Evolutionary conservation across 2,888 invertebrate genomes (phyloP), one percentile per base, ranked within the genome.

Genomic region (Ceraclea dissimilis): DNA sequence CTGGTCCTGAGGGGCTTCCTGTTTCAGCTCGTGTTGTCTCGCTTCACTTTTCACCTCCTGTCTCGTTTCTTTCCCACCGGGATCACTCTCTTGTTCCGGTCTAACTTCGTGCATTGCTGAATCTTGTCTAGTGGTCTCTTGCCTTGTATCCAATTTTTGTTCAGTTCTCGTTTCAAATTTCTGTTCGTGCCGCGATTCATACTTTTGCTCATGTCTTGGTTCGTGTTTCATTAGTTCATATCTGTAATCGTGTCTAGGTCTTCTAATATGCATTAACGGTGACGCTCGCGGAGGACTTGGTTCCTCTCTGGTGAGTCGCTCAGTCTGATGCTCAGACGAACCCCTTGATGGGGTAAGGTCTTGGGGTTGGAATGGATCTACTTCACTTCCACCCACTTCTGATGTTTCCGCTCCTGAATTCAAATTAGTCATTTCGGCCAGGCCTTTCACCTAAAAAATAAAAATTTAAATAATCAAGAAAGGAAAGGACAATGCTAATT

Each of bases 351-450:
- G 71, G 67, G 34, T 71, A 65, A 67, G 69, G 63, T 75, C 73
- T 68, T 78, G 66, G 66, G 72, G 65, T 61, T 79, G 68, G 56
- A 63, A 63, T 59, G 62, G 60, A 60, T 52, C 60, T 60, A 54
- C 60, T 49, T 58, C 63, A 59, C 61, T 55, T 54, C 62, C 59
- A 60, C 60, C 60, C 53, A 65, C 58, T 69, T 75, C 69, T 66
- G 73, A 68, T 63, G 75, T 68, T 65, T 75, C 67, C 64, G 78
- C 69, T 65, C 82, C 82, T 65, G 82, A 81, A 69, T 85, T 86
- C 72, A 88, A 78, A 71, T 88, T 89, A 70, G 91, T 91, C 89
- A 93, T 92, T 78, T 93, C 93, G 75, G 92, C 91, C 70, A 93
- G 79, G 69, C 93, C 93, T 78, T 93, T 91, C 62, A 93, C 82